A percentile compares a stretch with the other conserved stretches of the same genome.
phyloP scores from a whole-genome alignment of 1,140 invertebrate species.

The Caenorhabditis briggsae region DNA sequence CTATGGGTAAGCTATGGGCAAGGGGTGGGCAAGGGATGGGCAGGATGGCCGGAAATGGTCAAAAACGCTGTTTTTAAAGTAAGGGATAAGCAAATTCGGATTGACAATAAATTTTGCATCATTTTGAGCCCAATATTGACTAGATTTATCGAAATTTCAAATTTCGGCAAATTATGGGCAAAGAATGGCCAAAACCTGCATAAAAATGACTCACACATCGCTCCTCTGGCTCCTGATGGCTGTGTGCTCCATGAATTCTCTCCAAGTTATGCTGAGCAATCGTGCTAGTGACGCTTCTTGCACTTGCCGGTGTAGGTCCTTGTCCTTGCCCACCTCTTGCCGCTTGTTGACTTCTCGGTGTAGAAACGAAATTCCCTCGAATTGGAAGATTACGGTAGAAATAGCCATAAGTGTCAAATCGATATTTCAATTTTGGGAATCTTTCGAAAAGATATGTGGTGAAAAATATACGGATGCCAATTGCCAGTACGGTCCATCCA shows the following conservation, averaged over 20 bases:
- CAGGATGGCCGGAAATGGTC: too few species aligned
- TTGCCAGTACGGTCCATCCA: constrained; percentile 63
- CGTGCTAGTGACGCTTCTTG: background rate
- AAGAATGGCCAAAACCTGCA: background rate
- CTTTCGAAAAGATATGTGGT: constrained; percentile 73
- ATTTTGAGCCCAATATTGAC: too few species aligned
- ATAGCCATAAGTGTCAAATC: constrained; percentile 72
- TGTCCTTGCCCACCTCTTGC: too few species aligned
- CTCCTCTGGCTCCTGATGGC: constrained; percentile 26
- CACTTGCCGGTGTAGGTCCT: background rate
- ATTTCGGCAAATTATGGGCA: too few species aligned
- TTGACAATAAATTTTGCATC: background rate
- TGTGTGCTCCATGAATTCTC: too few species aligned
- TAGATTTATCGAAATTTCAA: too few species aligned
- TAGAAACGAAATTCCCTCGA: background rate
- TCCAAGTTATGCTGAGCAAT: background rate
- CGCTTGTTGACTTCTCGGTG: constrained; percentile 11
- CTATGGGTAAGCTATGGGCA: too few species aligned
- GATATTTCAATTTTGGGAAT: constrained; percentile 68
- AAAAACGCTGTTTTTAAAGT: too few species aligned
- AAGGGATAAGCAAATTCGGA: background rate
- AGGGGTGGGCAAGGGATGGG: too few species aligned
- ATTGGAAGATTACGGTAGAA: constrained; percentile 72
- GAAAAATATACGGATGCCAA: constrained; percentile 71
- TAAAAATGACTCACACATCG: background rate